Conservation (phyloP, 2,888 invertebrate species). For the Tortrix viridana region DNA sequence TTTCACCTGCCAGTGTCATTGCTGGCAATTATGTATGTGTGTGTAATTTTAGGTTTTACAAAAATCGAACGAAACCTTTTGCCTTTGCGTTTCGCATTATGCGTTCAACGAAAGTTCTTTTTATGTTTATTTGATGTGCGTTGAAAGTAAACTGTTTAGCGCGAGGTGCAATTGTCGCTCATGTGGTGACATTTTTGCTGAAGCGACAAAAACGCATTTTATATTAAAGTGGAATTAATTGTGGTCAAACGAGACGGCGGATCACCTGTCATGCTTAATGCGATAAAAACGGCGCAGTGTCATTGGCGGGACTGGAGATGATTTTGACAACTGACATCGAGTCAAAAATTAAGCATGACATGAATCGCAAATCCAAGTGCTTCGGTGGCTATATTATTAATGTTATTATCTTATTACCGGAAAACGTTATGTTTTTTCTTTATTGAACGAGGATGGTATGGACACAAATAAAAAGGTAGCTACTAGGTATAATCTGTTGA, state of each 20-base stretch:
- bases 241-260: not conserved
- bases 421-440: too few species aligned
- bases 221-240: conserved; percentile 1
- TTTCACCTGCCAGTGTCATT: conserved; percentile 37
- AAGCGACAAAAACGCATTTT: not conserved
- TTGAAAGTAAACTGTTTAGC: conserved; percentile 28
- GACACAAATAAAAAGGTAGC: too few species aligned
- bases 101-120: conserved; percentile 8
- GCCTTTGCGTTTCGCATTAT: conserved; percentile 11
- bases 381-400: too few species aligned
- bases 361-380: too few species aligned
- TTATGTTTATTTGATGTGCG: conserved; percentile 13
- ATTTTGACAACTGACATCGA: too few species aligned
- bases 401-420: too few species aligned
- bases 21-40: conserved; percentile 20
- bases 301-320: too few species aligned
- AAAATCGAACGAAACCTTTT: conserved; percentile 22
- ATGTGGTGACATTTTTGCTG: conserved; percentile 24
- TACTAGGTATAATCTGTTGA: too few species aligned
- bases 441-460: too few species aligned
- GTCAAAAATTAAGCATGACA: too few species aligned
- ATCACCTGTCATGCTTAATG: conserved; percentile 18
- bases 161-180: conserved; percentile 8
- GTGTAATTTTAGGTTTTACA: conserved; percentile 16
- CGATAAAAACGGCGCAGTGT: too few species aligned